Evolutionary conservation across 2,797 vertebrate genomes (phyloP).

Genomic region (Iguana delicatissima): DNA sequence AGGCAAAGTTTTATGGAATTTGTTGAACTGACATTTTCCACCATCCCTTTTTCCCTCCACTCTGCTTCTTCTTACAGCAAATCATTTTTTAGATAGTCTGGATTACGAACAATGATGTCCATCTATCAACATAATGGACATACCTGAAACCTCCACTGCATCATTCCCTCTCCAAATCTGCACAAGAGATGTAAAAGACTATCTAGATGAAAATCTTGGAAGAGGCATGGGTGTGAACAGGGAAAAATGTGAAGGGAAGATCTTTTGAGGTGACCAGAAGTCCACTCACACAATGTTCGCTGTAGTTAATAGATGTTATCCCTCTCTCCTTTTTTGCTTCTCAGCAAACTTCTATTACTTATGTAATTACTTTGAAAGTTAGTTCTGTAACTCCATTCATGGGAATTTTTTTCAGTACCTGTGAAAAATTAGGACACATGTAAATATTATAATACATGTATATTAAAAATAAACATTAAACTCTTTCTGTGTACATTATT

Average conservation of each 20-base stretch:
- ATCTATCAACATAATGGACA: not conserved
- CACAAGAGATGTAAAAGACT: not conserved
- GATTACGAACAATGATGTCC: not conserved
- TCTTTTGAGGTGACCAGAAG: not conserved
- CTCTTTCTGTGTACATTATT: not conserved
- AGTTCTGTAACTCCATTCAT: not conserved
- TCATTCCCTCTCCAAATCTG: not conserved
- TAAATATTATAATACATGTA: conserved; percentile 18
- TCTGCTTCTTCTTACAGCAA: not conserved
- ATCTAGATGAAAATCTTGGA: too few relatives aligned
- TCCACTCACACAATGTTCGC: not conserved
- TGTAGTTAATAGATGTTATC: not conserved
- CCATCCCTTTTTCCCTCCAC: not conserved
- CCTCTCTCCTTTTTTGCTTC: not conserved
- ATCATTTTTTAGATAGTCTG: not conserved
- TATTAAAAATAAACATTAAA: conserved; percentile 31
- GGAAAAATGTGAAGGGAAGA: not conserved
- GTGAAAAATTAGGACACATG: not conserved
- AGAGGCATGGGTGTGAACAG: not conserved
- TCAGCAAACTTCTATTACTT: not conserved
- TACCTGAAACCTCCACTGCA: too few relatives aligned
- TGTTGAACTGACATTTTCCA: not conserved
- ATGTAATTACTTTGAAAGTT: not conserved
- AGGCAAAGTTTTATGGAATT: not conserved
- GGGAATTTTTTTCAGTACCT: conserved; percentile 23